phyloP scores from a whole-genome alignment of 2,113 vertebrate species.

The Chloroceryle aenea region DNA sequence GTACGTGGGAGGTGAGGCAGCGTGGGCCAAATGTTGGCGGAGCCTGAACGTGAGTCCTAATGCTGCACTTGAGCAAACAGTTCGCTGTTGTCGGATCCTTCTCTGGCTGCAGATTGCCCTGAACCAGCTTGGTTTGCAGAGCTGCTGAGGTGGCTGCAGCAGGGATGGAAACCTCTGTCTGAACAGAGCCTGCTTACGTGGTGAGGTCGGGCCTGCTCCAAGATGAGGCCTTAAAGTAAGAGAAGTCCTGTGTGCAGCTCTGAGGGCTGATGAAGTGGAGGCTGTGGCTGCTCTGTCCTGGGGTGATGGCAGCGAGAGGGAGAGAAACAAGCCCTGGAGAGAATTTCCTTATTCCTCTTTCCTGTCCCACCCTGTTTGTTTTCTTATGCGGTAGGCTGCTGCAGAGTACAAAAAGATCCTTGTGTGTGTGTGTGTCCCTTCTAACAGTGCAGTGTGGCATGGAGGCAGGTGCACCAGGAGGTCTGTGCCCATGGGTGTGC shows the following conservation, averaged over 20 bases:
- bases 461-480: background rate
- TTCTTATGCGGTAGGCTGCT: background rate
- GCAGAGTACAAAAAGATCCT: background rate
- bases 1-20: background rate
- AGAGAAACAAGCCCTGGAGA: background rate
- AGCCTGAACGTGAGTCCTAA: background rate
- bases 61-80: no score
- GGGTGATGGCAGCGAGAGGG: background rate
- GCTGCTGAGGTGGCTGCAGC: background rate
- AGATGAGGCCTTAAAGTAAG: background rate
- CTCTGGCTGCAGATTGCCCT: background rate
- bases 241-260: background rate
- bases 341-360: conserved; percentile 24
- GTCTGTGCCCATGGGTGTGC: background rate
- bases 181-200: background rate
- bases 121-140: background rate
- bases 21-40: background rate
- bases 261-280: background rate
- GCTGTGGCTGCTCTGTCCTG: background rate
- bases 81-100: background rate
- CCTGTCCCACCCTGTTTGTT: background rate
- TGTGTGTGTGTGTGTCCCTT: background rate
- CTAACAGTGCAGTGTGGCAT: background rate
- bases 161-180: background rate
- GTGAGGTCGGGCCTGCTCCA: background rate